A percentile compares a stretch with the other conserved stretches of the same genome.
Conservation (phyloP, 2,113 vertebrate genomes). For the Chrysochloris asiatica region DNA sequence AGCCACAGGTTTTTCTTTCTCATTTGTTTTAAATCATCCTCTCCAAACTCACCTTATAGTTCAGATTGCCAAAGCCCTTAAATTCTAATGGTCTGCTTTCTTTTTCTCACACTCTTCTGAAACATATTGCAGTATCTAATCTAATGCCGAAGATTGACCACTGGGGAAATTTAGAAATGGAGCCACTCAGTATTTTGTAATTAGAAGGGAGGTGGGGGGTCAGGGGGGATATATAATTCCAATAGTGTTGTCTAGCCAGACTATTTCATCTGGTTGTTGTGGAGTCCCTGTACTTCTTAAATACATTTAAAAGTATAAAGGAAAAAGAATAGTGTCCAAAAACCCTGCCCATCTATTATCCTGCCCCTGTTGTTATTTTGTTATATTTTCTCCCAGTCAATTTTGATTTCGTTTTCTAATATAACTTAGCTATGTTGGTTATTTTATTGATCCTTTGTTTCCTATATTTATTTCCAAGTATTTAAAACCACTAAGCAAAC, state of each 20-base stretch:
- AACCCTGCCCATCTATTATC: neutral
- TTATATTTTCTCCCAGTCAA: neutral
- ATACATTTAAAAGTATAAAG: neutral
- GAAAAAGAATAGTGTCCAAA: neutral
- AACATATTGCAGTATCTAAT: slow-evolving; percentile 44
- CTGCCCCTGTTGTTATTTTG: neutral
- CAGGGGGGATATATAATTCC: neutral
- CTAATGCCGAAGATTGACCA: slow-evolving; percentile 42
- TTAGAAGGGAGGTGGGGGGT: too few species aligned
- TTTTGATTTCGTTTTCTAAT: slow-evolving; percentile 24
- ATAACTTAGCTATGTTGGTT: neutral
- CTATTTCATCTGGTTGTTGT: neutral
- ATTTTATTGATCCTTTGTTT: neutral
- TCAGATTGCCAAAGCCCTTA: slow-evolving; percentile 37
- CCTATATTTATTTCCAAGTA: neutral
- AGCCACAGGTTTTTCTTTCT: slow-evolving; percentile 52
- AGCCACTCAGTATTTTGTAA: slow-evolving; percentile 33
- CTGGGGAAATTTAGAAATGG: slow-evolving; percentile 34
- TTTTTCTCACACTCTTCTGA: slow-evolving; percentile 65
- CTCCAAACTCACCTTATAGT: slow-evolving; percentile 48
- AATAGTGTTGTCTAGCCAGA: neutral
- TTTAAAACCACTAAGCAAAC: neutral
- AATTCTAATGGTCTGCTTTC: slow-evolving; percentile 37
- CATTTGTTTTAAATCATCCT: slow-evolving; percentile 60
- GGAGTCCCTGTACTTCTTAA: neutral